phyloP scores from a whole-genome alignment of 2,113 vertebrate genomes.

The Siniperca knerii region DNA sequence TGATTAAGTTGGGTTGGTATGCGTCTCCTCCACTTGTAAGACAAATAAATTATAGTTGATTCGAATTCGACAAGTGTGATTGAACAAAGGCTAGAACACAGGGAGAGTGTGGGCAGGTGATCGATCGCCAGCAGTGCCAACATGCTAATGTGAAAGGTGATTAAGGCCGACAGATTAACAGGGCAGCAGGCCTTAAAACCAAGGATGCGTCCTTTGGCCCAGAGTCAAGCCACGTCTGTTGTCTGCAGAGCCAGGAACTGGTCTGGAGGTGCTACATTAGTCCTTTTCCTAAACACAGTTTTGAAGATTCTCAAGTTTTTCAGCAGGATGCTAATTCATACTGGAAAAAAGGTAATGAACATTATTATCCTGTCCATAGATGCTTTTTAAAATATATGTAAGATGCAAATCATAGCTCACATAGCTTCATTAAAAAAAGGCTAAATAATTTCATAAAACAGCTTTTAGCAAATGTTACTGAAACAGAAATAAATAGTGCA shows the following conservation, averaged over 20 bases:
- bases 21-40: constrained; percentile 60
- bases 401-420: background rate
- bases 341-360: background rate
- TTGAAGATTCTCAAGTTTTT: background rate
- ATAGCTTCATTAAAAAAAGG: background rate
- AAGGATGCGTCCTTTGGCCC: constrained; percentile 48
- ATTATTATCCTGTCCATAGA: background rate
- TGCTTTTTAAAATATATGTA: constrained; percentile 8
- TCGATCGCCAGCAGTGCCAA: constrained; percentile 52
- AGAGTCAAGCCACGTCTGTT: constrained; percentile 12
- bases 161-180: constrained; percentile 53
- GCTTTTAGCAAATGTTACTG: background rate
- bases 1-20: constrained; percentile 62
- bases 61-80: constrained; percentile 65
- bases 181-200: constrained; percentile 57
- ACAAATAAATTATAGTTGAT: constrained; percentile 74
- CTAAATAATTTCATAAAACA: background rate
- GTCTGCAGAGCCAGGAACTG: constrained; percentile 2
- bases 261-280: background rate
- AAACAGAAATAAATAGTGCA: background rate
- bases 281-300: background rate
- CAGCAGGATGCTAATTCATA: background rate
- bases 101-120: constrained; percentile 36
- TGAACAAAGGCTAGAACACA: constrained; percentile 64
- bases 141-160: constrained; percentile 69